phyloP scores from a whole-genome alignment of 2,113 vertebrate genomes.

The Crotalus tigris region DNA sequence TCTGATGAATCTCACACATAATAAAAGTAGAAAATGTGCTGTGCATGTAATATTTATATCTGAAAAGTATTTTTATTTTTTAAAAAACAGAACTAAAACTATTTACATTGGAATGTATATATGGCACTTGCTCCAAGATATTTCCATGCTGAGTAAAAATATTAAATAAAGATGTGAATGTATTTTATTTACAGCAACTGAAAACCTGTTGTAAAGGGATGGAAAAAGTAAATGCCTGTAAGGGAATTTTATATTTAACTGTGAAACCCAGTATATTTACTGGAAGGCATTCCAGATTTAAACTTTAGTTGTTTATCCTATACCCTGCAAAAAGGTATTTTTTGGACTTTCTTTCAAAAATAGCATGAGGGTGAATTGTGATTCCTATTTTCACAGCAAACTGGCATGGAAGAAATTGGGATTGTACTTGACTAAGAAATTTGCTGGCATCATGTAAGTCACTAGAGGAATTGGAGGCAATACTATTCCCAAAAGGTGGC shows the following conservation, averaged over 20 bases:
- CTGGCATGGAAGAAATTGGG: background rate
- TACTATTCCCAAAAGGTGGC: background rate
- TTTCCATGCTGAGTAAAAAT: background rate
- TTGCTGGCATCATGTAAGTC: background rate
- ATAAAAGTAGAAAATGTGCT: background rate
- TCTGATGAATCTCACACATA: background rate
- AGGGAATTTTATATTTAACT: background rate
- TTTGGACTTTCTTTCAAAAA: background rate
- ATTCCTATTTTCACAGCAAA: background rate
- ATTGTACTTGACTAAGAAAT: background rate
- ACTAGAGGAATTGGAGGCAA: background rate
- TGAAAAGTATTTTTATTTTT: background rate
- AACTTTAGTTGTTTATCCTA: background rate
- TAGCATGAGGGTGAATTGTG: background rate
- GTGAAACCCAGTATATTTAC: background rate
- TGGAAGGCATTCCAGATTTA: background rate
- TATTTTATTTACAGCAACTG: background rate
- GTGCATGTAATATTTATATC: background rate
- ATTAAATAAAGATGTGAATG: background rate
- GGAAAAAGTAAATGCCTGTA: background rate
- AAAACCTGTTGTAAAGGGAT: background rate
- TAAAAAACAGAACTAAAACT: background rate
- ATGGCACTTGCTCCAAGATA: background rate
- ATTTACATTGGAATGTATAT: background rate
- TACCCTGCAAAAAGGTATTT: background rate